Base-by-base conservation (phyloP, 1,140 invertebrate genomes). In the Drosophila sp. region DNA sequence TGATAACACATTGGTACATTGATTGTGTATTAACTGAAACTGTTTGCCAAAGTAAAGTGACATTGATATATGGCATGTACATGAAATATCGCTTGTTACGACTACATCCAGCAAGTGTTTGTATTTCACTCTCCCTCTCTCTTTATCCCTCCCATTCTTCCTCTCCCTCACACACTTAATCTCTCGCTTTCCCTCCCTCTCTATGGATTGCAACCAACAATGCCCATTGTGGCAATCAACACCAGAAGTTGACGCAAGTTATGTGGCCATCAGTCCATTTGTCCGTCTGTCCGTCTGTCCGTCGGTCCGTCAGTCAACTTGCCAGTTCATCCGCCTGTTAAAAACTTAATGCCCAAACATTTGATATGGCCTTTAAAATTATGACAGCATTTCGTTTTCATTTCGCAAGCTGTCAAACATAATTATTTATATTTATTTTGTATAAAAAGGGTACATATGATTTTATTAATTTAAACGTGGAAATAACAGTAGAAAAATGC, bases 1-100 rank as follows among this genome's bases (percentile, higher is more conserved):
- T 89, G 83, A 89, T 89, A 89, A 89, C 83, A 89, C 83, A 89
- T 89, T 89, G 83, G 83, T 83, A 89, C 83, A 89, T 89, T 89
- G 83, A 89, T 89, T 89, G 83, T 89, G 83, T 89, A 89, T 89
- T 89, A 89, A 89, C 83, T 89, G 83, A 89, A 89, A 89, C 83
- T 89, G 83, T 89, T 89, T 89, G 83, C 83, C 83, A 89, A 89
- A 89, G 83, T 89, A 89, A 89, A 89, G 83, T 89, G 83, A 89
- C 83, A 89, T 89, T 89, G 83, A 89, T 89, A 83, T 89, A 89
- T 89, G 66, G 83, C 79, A 83, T 79, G 83, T 89, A 83, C 83
- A 89, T 89, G 83, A 89, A 89, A 89, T 89, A 89, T 89, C 67
- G 83, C 83, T 77, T 83, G 83, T 83, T 89, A 72, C 82, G 64